A percentile compares a stretch with the other conserved stretches of the same genome.
Conservation (phyloP, 2,113 vertebrate species). For the Pao palembangensis region DNA sequence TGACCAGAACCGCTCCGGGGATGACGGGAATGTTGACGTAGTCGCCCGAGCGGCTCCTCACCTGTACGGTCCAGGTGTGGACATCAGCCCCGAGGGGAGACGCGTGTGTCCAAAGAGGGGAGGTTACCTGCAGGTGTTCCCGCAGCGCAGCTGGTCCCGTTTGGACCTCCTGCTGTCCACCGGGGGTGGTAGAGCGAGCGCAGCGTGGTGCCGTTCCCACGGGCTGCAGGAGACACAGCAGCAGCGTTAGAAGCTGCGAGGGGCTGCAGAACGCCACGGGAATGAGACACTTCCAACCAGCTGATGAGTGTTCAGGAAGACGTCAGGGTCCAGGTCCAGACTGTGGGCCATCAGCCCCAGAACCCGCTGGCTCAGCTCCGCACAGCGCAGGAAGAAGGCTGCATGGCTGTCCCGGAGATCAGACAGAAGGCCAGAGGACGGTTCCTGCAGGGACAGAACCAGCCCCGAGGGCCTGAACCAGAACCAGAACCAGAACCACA, state of each 20-base stretch:
- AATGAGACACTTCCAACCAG: constrained; percentile 65
- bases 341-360: constrained; percentile 66
- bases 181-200: constrained; percentile 72
- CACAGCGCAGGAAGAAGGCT: constrained; percentile 65
- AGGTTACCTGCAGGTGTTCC: constrained; percentile 75
- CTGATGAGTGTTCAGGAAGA: constrained; percentile 64
- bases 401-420: constrained; percentile 55
- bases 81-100: neutral
- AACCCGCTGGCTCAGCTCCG: constrained; percentile 64
- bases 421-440: constrained; percentile 48
- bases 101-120: neutral
- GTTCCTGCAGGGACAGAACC: constrained; percentile 50
- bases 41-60: constrained; percentile 59
- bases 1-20: constrained; percentile 70
- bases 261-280: neutral
- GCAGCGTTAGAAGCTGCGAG: neutral
- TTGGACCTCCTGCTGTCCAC: constrained; percentile 46
- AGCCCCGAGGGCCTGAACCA: neutral
- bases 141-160: constrained; percentile 72
- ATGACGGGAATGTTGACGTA: constrained; percentile 58
- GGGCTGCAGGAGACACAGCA: constrained; percentile 38
- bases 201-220: constrained; percentile 56
- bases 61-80: constrained; percentile 41
- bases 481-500: neutral
- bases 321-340: constrained; percentile 58